Base-by-base conservation (phyloP, 2,113 vertebrate species). In the Malurus melanocephalus region DNA sequence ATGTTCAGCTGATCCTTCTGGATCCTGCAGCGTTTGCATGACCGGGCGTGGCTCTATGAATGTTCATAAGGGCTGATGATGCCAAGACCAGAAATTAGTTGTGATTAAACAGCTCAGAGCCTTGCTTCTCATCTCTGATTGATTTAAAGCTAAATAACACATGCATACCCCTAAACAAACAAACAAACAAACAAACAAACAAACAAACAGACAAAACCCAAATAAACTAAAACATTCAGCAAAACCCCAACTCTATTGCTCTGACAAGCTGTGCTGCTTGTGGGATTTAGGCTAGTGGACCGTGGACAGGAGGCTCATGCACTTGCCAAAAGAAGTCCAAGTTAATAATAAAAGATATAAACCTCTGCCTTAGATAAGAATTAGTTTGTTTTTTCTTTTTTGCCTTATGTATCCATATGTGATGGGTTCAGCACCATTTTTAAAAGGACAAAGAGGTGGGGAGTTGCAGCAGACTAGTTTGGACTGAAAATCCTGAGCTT, bases 401-500 rank as follows among this genome's bases (percentile, higher is more conserved):
- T 72, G 8, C 8, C 8, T 43, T 55, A 68, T 11, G 1, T 45
- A 89, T 67, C 16, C 81, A 28, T 87, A 74, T 45, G 62, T 52
- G 53, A 74, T 77, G 24, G n/a, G 55, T 80, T 96, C 96, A 96
- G 46, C 9, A 69, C 6, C 42, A 55, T 80, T 92, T 95, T 94
- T 86, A 88, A 96, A 93, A 69, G 62, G 61, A 75, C n/a, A 59
- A 38, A 26, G 59, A 72, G 45, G 8, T 17, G 17, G 16, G n/a
- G 24, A 82, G 76, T 24, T 91, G 60, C 43, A 72, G 87, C 86
- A 93, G 84, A 81, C 74, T 92, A 67, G 28, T 48, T 86, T 45
- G 40, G 76, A 81, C 82, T 95, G 59, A 75, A 94, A 97, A 95
- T 87, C 61, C 89, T 18, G 59, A 93, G 74, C 91, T 95, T 88